Conservation (phyloP, 2,888 invertebrate genomes). For the Lordiphosa andalusiaca region DNA sequence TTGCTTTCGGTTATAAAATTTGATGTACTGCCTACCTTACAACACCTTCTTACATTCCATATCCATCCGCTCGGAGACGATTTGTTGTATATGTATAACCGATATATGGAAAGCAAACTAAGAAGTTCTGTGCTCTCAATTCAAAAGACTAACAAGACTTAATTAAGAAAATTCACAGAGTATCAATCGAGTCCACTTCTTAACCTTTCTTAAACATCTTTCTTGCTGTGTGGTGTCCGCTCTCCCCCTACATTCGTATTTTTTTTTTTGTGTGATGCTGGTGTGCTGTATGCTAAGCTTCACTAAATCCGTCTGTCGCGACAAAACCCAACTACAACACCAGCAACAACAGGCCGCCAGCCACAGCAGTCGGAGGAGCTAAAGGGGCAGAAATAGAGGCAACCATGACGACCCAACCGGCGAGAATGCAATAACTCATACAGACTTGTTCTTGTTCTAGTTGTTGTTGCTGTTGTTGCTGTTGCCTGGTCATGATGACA, state of each 20-base stretch:
- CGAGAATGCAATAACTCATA: constrained; percentile 68
- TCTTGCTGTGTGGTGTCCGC: neutral
- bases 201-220: neutral
- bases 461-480: constrained; percentile 21
- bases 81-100: no score
- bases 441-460: constrained; percentile 35
- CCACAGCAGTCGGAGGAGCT: constrained; percentile 32
- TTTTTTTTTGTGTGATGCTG: constrained; percentile 14
- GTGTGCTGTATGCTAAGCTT: constrained; percentile 53
- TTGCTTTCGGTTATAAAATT: no score
- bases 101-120: no score
- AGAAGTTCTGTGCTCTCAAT: no score
- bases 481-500: constrained; percentile 41
- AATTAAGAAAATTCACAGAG: no score
- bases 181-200: constrained; percentile 1
- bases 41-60: no score
- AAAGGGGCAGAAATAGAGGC: constrained; percentile 13
- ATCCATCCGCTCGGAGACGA: no score
- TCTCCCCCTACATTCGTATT: constrained; percentile 16
- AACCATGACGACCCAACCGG: constrained; percentile 27
- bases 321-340: constrained; percentile 44
- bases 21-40: no score
- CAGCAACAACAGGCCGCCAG: constrained; percentile 26
- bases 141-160: no score
- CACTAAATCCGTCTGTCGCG: constrained; percentile 63